Evolutionary conservation across 2,888 invertebrate genomes (phyloP), one percentile per base, ranked within the genome.

Genomic region (Pseudeuparius sepicola): DNA sequence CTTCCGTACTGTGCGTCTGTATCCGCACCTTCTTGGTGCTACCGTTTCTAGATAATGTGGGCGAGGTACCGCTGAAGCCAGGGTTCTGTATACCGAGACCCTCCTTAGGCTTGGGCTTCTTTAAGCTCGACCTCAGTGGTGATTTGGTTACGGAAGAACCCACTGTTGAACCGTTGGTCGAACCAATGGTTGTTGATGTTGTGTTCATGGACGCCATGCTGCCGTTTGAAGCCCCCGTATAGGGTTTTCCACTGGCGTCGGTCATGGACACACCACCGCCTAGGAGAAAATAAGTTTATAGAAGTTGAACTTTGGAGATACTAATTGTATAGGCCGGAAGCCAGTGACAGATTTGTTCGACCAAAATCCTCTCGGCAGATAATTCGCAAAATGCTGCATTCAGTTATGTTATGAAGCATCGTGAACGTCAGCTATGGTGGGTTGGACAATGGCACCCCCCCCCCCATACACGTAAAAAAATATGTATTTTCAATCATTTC

Each of bases 1-100:
- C 89, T 60, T 88, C 88, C 24, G 89, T 90, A 56, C 88, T 88
- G 58, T 87, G 87, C 20, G 89, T 88, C 58, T 89, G 87, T 60
- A 90, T 89, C 42, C 89, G 73, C 39, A 89, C 89, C 66, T 89
- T 88, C 60, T 89, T 89, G 54, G 86, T 80, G 53, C 87, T 88
- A 1, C 86, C 87, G 50, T 87, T 87, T 35, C 89, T 69, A 31
- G 81, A 77, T 39, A 88, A 68, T 0, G 86, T 78, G 0, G 89
- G 89, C 10, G 87, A 88, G 46, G 82, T 80, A 2, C 85, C 81
- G 1, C 85, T 82, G 50, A 80, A 85, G 20, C 81, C 81, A 0
- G 87, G 88, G 66, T 89, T 89, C 50, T 84, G 87, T 40, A 89
- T 88, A 6, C 89, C 89, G 38, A 86, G 63, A 11, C 75, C 73